These are phyloP conservation scores for Nomada fucata DNA, from an alignment of 2,888 invertebrate genomes.

Conservation along the genomic window DNA sequence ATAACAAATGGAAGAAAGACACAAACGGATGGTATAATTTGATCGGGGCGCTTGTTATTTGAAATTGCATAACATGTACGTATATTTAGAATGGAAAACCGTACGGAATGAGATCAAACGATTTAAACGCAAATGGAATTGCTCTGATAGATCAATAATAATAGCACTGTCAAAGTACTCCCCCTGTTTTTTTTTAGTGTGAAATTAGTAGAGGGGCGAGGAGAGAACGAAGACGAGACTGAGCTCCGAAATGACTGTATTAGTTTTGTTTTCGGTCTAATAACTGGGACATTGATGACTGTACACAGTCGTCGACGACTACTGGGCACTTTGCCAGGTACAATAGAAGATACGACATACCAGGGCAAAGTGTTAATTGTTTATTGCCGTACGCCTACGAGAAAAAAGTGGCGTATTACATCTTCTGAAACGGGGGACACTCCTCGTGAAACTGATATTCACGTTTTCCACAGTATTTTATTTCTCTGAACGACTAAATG, in stretches of 20 bases:
- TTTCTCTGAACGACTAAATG: neutral
- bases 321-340: slow-evolving; percentile 57
- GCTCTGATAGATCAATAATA: neutral
- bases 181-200: neutral
- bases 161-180: neutral
- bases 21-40: neutral
- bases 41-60: neutral
- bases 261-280: too few relatives aligned
- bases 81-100: slow-evolving; percentile 2
- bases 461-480: neutral
- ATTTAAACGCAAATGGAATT: slow-evolving; percentile 9
- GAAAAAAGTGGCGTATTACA: neutral
- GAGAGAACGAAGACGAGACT: neutral
- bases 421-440: too few relatives aligned
- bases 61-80: neutral
- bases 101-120: neutral
- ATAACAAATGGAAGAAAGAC: neutral
- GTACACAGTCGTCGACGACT: neutral
- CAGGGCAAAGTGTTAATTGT: slow-evolving; percentile 61
- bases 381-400: slow-evolving; percentile 41
- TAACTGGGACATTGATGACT: neutral
- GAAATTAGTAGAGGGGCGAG: neutral
- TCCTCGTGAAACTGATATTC: too few relatives aligned
- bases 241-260: neutral
- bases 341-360: slow-evolving; percentile 41